Base-by-base conservation (phyloP, 2,113 vertebrate species). In the Ciconia stormi region DNA sequence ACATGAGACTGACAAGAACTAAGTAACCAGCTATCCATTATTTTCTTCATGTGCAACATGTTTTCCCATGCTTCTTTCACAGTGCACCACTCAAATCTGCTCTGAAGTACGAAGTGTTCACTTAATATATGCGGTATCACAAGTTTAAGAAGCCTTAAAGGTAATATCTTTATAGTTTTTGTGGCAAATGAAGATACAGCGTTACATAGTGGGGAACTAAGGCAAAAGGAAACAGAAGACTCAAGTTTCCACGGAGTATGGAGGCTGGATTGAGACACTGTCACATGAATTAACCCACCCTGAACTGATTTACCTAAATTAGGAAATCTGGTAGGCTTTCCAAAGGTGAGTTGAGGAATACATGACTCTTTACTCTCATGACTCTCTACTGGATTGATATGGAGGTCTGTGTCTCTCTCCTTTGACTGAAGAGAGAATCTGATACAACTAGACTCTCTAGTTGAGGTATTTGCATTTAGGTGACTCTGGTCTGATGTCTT, bases 31-130 rank as follows among this genome's bases (percentile, higher is more conserved):
- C 22, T n/a, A 18, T 6, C 14, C 29, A 3, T 5, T 15, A 38
- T 93, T 73, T 55, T 17, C 47, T 42, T 36, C 36, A 20, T 0
- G 1, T 38, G 5, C 12, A n/a, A 16, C 11, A 12, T 3, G 0
- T 49, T 65, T 52, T 13, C 27, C 32, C 32, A 8, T 2, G 32
- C 32, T 36, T 23, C 16, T 21, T 49, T 40, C n/a, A 9, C 13
- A 21, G 32, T 1, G 2, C 27, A 44, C 14, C 10, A 6, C 55
- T 23, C 23, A 13, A 72, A 49, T 46, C 32, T 23, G 20, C 55
- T 49, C 46, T 40, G 29, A 34, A 53, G 56, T 3, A 40, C 12
- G 34, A 46, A 32, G 6, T 3, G 8, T 7, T 71, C 30, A 9
- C 15, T 32, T 81, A n/a, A n/a, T 30, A 11, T 7, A 15, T 2